Conservation (phyloP, 1,140 invertebrate genomes). For the Oryzaephilus surinamensis region DNA sequence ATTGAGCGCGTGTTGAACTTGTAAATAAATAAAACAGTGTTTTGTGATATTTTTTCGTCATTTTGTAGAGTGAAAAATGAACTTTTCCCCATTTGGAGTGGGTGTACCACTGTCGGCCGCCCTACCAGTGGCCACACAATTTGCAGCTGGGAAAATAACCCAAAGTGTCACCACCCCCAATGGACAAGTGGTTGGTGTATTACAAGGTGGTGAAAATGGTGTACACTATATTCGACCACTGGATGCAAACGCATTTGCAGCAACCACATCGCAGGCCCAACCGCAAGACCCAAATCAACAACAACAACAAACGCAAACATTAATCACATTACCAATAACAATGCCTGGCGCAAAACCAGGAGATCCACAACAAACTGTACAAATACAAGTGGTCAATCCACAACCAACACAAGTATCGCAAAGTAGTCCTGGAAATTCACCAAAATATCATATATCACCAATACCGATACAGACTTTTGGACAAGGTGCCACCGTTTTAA, state of each 20-base stretch:
- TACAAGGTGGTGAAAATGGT: slow-evolving; percentile 49
- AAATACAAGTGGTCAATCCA: slow-evolving; percentile 53
- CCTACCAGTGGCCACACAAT: slow-evolving; percentile 54
- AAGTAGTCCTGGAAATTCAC: slow-evolving; percentile 39
- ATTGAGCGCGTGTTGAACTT: slow-evolving; percentile 3
- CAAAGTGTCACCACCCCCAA: slow-evolving; percentile 49
- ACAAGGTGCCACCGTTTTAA: slow-evolving; percentile 56
- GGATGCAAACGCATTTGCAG: slow-evolving; percentile 48
- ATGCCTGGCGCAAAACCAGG: slow-evolving; percentile 63
- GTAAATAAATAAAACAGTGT: slow-evolving; percentile 8
- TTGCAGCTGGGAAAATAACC: slow-evolving; percentile 50
- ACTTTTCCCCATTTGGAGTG: slow-evolving; percentile 56
- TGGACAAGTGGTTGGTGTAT: slow-evolving; percentile 36
- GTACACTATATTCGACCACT: slow-evolving; percentile 64
- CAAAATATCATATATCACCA: slow-evolving; percentile 57
- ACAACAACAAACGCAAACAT: slow-evolving; percentile 41
- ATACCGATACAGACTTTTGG: slow-evolving; percentile 53
- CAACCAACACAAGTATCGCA: slow-evolving; percentile 22
- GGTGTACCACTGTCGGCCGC: slow-evolving; percentile 51
- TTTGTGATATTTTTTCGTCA: slow-evolving; percentile 9
- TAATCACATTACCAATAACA: slow-evolving; percentile 63
- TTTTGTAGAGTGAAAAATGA: slow-evolving; percentile 40
- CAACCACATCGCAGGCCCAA: slow-evolving; percentile 27
- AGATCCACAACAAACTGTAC: slow-evolving; percentile 61
- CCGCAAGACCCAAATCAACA: slow-evolving; percentile 15